Percentiles rank a stretch among this genome's conserved stretches.
Conservation (phyloP, 2,113 vertebrate species). For the Lates calcarifer region DNA sequence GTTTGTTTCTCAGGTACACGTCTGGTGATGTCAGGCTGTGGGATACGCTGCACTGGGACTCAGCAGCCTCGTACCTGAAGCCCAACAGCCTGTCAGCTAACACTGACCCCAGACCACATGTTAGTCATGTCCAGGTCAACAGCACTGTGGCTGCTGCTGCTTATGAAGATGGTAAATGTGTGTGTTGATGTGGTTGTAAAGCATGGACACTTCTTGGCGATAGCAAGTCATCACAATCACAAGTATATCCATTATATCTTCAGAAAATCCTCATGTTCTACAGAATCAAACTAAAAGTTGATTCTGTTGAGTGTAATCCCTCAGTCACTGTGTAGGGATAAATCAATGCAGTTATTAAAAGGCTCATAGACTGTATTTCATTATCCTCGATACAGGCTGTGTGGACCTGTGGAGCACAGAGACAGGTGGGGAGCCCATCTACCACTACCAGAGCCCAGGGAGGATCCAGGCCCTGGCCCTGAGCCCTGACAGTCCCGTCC, state of each 20-base stretch:
- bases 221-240: not conserved
- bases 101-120: constrained; percentile 84
- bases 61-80: constrained; percentile 88
- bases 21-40: constrained; percentile 95
- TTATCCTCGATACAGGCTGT: constrained; percentile 79
- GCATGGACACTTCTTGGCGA: not conserved
- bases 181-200: not conserved
- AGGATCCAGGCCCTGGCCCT: constrained; percentile 88
- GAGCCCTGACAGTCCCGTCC: constrained; percentile 76
- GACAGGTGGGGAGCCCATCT: constrained; percentile 87
- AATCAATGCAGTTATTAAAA: not conserved
- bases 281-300: not conserved
- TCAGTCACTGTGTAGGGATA: not conserved
- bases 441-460: constrained; percentile 89
- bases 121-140: constrained; percentile 92
- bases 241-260: no score
- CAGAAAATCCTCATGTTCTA: not conserved
- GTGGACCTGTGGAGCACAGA: constrained; percentile 93
- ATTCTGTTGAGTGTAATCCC: not conserved
- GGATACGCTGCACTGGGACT: constrained; percentile 95
- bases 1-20: constrained; percentile 87
- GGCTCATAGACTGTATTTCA: not conserved
- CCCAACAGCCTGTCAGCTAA: constrained; percentile 75
- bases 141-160: constrained; percentile 90
- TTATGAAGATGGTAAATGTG: constrained; percentile 91